These are phyloP conservation scores for Taxidea taxus DNA, from an alignment of 2,113 vertebrate genomes.

Conservation along the genomic window DNA sequence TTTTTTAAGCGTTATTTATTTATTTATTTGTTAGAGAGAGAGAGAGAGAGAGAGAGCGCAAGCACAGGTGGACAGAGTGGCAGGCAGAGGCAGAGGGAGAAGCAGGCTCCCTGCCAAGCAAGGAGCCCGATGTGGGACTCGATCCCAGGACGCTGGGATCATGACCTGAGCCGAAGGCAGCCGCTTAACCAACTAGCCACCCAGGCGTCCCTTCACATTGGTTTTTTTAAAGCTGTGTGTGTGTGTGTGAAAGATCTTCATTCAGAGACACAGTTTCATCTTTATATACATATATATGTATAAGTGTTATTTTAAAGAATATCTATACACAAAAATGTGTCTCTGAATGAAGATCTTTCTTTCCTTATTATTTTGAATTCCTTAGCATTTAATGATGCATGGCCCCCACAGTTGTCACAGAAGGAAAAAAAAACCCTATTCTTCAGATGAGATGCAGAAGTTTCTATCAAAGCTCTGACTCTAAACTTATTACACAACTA, in stretches of 20 bases:
- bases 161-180: too few species aligned
- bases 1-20: too few species aligned
- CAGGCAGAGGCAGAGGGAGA: too few species aligned
- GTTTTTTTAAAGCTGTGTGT: not conserved
- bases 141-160: too few species aligned
- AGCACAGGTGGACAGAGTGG: too few species aligned
- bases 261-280: not conserved
- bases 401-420: not conserved
- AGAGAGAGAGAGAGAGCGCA: too few species aligned
- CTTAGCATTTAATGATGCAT: not conserved
- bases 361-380: conserved; percentile 20
- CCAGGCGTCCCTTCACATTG: too few species aligned
- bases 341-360: not conserved
- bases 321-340: not conserved
- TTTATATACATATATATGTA: not conserved
- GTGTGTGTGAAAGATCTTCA: not conserved
- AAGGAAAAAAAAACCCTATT: not conserved
- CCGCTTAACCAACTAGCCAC: too few species aligned
- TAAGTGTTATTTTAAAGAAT: not conserved
- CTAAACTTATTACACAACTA: not conserved
- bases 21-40: too few species aligned
- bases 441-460: not conserved
- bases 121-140: too few species aligned
- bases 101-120: too few species aligned
- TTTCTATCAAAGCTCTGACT: conserved; percentile 19